These are phyloP conservation scores for Empis livida DNA, from an alignment of 2,888 invertebrate species.

Conservation along the genomic window DNA sequence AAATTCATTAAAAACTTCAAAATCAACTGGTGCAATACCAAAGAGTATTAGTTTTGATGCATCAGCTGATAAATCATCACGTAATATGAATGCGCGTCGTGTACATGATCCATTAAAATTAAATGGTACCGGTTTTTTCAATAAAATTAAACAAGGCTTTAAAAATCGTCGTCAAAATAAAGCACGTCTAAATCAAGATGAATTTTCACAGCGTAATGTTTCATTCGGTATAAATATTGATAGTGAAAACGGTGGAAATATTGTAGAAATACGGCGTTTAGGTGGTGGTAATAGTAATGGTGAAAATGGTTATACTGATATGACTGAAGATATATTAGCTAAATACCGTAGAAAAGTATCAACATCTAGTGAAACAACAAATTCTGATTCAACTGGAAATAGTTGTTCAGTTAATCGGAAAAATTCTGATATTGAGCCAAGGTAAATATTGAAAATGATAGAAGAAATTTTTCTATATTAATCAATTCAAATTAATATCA, in stretches of 20 bases:
- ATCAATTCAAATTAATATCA: no score
- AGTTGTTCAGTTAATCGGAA: constrained; percentile 19
- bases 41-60: constrained; percentile 88
- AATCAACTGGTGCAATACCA: constrained; percentile 73
- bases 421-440: constrained; percentile 31
- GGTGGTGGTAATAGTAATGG: constrained; percentile 8
- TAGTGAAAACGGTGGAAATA: constrained; percentile 4
- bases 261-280: background rate
- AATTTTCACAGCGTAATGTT: constrained; percentile 21
- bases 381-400: constrained; percentile 34
- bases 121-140: constrained; percentile 52
- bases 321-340: constrained; percentile 84
- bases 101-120: constrained; percentile 16
- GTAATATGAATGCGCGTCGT: constrained; percentile 36
- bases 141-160: constrained; percentile 56
- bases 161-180: constrained; percentile 47
- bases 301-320: constrained; percentile 42
- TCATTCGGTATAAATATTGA: constrained; percentile 24
- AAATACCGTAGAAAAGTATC: constrained; percentile 70
- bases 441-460: constrained; percentile 31
- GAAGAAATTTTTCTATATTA: no score
- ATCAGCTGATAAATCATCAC: constrained; percentile 66
- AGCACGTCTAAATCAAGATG: constrained; percentile 13
- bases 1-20: constrained; percentile 32
- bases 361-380: constrained; percentile 40